phyloP scores from a whole-genome alignment of 2,888 invertebrate species.

The Cheilosia pagana region DNA sequence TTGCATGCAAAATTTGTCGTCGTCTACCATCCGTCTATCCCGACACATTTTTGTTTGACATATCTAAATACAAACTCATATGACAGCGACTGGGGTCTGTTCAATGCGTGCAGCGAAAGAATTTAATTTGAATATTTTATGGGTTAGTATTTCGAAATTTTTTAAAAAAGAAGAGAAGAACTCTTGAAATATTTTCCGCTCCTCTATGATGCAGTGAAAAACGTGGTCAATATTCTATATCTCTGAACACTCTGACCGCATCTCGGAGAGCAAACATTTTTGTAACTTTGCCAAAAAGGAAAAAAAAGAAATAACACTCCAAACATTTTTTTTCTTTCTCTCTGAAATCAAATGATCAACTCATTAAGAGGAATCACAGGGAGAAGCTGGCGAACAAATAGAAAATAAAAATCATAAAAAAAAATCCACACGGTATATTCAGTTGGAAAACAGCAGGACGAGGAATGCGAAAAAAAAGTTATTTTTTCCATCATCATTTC shows the following conservation, averaged over 20 bases:
- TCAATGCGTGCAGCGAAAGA: constrained; percentile 30
- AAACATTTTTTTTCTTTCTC: constrained; percentile 24
- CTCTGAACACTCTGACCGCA: constrained; percentile 32
- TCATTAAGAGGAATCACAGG: constrained; percentile 39
- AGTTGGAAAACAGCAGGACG: constrained; percentile 8
- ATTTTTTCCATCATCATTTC: constrained; percentile 57
- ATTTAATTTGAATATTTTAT: constrained; percentile 53
- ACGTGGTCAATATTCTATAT: constrained; percentile 31
- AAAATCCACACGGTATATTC: constrained; percentile 21
- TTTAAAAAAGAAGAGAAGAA: constrained; percentile 6
- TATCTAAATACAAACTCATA: constrained; percentile 21
- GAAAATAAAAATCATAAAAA: constrained; percentile 35
- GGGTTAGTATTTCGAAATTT: constrained; percentile 46
- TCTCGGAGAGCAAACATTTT: constrained; percentile 46
- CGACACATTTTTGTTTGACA: constrained; percentile 33
- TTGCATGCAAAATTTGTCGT: constrained; percentile 20
- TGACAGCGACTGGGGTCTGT: constrained; percentile 13
- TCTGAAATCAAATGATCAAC: constrained; percentile 63
- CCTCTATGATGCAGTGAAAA: constrained; percentile 3
- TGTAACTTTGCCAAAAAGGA: constrained; percentile 63
- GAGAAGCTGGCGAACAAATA: constrained; percentile 28
- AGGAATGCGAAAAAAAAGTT: constrained; percentile 36
- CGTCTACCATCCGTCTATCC: constrained; percentile 25
- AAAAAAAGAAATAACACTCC: background rate
- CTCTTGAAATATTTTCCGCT: constrained; percentile 13